These are phyloP conservation scores for Berghia stephanieae DNA, from an alignment of 1,140 invertebrate species.

Conservation along the genomic window DNA sequence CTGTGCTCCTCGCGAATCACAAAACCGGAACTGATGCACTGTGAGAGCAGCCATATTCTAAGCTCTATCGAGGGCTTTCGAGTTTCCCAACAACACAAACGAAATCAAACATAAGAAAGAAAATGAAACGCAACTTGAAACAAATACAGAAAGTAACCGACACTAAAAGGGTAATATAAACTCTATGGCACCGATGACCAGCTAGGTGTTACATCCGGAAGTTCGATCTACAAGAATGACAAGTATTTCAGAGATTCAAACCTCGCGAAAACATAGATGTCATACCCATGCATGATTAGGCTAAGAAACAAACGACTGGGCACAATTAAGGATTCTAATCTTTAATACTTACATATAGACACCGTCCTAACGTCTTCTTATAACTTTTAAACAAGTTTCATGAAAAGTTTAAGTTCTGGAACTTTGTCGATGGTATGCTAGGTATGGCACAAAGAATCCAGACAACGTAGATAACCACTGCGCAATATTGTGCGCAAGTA, in stretches of 20 bases:
- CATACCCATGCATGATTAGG: constrained; percentile 72
- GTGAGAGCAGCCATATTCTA: too few relatives aligned
- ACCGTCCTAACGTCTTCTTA: constrained; percentile 34
- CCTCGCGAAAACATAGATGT: constrained; percentile 75
- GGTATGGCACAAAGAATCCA: constrained; percentile 94
- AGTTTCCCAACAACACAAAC: too few relatives aligned
- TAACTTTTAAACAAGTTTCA: constrained; percentile 33
- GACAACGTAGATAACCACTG: constrained; percentile 86
- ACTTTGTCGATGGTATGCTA: constrained; percentile 89
- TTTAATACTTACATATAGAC: constrained; percentile 42
- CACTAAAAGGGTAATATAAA: too few relatives aligned
- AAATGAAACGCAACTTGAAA: too few relatives aligned
- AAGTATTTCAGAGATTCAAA: constrained; percentile 78
- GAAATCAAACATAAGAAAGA: too few relatives aligned
- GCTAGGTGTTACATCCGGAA: constrained; percentile 50
- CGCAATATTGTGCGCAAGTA: constrained; percentile 82
- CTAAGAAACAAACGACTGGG: too few relatives aligned
- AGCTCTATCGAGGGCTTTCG: too few relatives aligned
- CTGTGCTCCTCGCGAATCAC: too few relatives aligned
- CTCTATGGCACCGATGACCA: constrained; percentile 14
- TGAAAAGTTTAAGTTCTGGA: constrained; percentile 43
- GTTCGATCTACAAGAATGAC: constrained; percentile 74
- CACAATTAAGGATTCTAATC: too few relatives aligned
- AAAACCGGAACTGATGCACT: too few relatives aligned
- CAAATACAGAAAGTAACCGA: too few relatives aligned